Conservation (phyloP, 2,888 invertebrate species). For the Microchrysa polita region DNA sequence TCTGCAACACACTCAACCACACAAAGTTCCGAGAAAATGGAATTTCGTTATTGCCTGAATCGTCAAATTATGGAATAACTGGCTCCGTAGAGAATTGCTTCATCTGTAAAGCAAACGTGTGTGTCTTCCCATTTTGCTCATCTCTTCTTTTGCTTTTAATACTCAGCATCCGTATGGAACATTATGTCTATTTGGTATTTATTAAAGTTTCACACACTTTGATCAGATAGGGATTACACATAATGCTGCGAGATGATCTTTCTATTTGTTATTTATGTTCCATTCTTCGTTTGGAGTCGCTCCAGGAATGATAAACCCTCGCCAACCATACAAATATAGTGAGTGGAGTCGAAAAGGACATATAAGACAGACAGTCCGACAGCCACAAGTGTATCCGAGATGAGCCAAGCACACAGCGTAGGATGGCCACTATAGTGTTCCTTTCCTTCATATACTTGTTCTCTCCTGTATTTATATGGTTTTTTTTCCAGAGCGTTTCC, state of each 20-base stretch:
- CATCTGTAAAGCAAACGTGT: slow-evolving; percentile 39
- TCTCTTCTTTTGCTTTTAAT: slow-evolving; percentile 7
- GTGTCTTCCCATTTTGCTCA: slow-evolving; percentile 26
- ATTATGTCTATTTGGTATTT: slow-evolving; percentile 39
- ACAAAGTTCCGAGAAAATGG: background rate
- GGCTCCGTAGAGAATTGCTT: slow-evolving; percentile 27
- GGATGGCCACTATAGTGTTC: background rate
- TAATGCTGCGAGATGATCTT: slow-evolving; percentile 40
- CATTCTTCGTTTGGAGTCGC: slow-evolving; percentile 1
- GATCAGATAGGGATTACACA: slow-evolving; percentile 38
- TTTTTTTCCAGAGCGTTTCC: no score
- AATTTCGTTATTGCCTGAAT: slow-evolving; percentile 26
- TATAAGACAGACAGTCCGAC: slow-evolving; percentile 13
- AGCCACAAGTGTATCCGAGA: slow-evolving; percentile 22
- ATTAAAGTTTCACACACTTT: slow-evolving; percentile 39
- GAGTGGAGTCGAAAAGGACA: no score
- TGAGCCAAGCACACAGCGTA: background rate
- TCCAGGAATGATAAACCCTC: slow-evolving; percentile 38
- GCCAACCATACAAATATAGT: no score
- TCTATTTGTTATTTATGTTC: slow-evolving; percentile 39
- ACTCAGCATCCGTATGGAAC: slow-evolving; percentile 16
- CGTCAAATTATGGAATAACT: slow-evolving; percentile 34
- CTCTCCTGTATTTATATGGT: no score
- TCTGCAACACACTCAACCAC: background rate
- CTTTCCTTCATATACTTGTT: background rate